Base-by-base conservation (phyloP, 2,888 invertebrate species). In the Heliconius ethilla region DNA sequence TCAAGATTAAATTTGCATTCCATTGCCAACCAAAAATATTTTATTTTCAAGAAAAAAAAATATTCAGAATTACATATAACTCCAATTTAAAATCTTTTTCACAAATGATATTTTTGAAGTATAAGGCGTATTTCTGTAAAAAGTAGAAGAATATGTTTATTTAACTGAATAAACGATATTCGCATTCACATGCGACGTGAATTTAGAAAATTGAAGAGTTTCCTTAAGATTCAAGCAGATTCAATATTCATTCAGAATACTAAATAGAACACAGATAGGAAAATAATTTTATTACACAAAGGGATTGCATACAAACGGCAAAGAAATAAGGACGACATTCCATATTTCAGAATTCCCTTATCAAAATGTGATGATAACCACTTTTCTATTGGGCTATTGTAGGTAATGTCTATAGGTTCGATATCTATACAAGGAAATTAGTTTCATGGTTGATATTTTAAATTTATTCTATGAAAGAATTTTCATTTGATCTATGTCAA, bases 251-350 rank as follows among this genome's bases (percentile, higher is more conserved):
- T 67, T 67, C n/a, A 1, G 66, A 67, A 67, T 67, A 67, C 22
- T 67, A 67, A 67, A 37, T 67, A 67, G 37, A 69, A 45, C 25
- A 45, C 18, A 69, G 69, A 69, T 69, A 69, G 29, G 6, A 69
- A 40, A 69, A 25, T 69, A 69, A 69, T 69, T 76, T 45, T 45
- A 70, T 70, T 63, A 70, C 45, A 76, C 70, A 76, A 70, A 70
- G 70, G 33, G 70, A 51, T 70, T 76, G 25, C 70, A 70, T 70
- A 70, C 63, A 70, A 62, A 76, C 51, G 40, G 70, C 76, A 76
- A 65, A 76, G 76, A 65, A 70, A 63, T 70, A 76, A 70, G 69
- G 70, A 70, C 37, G 75, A 45, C 75, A 70, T 45, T 59, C 62
- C 25, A 69, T 62, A 40, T 70, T 76, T 75, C 40, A 22, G 11